Conservation (phyloP, 2,797 vertebrate species). For the Benthosema pterotum region DNA sequence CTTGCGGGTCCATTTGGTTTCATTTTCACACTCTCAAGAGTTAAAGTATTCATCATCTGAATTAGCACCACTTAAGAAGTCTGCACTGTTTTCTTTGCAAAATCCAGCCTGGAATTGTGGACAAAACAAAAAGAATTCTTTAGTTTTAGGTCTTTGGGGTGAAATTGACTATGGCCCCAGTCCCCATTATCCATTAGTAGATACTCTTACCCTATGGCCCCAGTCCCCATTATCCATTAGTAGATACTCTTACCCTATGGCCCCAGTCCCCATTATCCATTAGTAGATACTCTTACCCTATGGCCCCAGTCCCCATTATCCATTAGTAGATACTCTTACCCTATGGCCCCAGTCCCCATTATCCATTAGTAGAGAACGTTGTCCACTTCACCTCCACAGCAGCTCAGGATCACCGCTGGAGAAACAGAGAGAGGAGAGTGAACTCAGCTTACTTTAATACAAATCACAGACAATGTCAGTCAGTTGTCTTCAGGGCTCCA, state of each 20-base stretch:
- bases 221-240: slow-evolving; percentile 47
- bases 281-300: slow-evolving; percentile 84
- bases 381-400: slow-evolving; percentile 36
- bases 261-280: slow-evolving; percentile 78
- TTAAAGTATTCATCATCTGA: too few relatives aligned
- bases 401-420: slow-evolving; percentile 59
- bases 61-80: too few relatives aligned
- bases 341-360: slow-evolving; percentile 99
- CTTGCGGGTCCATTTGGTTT: too few relatives aligned
- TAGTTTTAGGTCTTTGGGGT: too few relatives aligned
- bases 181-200: neutral
- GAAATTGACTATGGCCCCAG: too few relatives aligned
- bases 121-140: too few relatives aligned
- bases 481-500: too few relatives aligned
- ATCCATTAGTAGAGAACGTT: slow-evolving; percentile 88
- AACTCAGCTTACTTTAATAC: slow-evolving; percentile 41
- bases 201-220: slow-evolving; percentile 91
- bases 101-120: too few relatives aligned
- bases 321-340: slow-evolving; percentile 77
- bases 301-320: slow-evolving; percentile 85
- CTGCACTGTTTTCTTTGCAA: too few relatives aligned
- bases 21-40: too few relatives aligned
- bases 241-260: slow-evolving; percentile 87
- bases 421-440: slow-evolving; percentile 28
- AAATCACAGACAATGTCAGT: slow-evolving; percentile 23